These are phyloP conservation scores for Aix galericulata DNA, from an alignment of 2,113 vertebrate species.

Conservation along the genomic window DNA sequence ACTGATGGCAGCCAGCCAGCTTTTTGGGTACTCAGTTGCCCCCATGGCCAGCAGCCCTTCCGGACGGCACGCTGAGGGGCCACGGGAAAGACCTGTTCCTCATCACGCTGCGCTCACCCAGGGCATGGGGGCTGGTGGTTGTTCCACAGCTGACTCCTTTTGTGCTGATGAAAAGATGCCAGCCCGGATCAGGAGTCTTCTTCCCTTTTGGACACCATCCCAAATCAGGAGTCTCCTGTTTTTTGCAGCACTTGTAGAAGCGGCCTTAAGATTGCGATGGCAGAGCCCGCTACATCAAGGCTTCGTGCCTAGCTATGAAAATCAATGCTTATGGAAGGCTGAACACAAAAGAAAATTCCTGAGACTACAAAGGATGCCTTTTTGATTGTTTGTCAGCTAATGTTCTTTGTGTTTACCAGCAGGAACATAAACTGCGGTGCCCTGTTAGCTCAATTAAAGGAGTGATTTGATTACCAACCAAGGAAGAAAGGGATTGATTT, in stretches of 20 bases:
- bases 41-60: background rate
- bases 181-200: background rate
- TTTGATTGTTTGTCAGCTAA: background rate
- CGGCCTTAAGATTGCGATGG: background rate
- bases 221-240: background rate
- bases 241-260: background rate
- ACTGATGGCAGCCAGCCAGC: background rate
- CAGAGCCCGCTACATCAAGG: background rate
- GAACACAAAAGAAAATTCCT: background rate
- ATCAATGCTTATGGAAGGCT: background rate
- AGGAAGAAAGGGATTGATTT: background rate
- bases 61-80: background rate
- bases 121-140: background rate
- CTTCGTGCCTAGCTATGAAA: background rate
- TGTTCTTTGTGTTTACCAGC: background rate
- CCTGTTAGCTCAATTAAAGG: background rate
- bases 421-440: background rate
- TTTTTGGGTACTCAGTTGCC: background rate
- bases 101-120: background rate
- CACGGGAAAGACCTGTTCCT: background rate
- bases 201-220: background rate
- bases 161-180: background rate
- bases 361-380: background rate
- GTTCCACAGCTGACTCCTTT: background rate
- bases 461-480: background rate